Conservation (phyloP, 1,140 invertebrate species). For the Eupeodes corollae region DNA sequence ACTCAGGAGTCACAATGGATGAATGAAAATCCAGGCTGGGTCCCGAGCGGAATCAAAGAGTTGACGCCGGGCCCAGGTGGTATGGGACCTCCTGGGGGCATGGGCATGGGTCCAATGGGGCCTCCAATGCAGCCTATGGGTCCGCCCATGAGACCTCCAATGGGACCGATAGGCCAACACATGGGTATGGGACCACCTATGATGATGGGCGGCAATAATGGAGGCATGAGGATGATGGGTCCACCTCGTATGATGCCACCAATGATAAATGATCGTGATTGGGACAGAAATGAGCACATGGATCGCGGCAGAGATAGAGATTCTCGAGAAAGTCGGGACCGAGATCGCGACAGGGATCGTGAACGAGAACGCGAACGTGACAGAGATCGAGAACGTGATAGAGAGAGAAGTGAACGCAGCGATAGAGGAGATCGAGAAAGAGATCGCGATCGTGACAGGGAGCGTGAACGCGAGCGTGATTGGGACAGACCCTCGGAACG, state of each 20-base stretch:
- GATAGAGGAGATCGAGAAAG: slow-evolving; percentile 30
- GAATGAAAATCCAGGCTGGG: slow-evolving; percentile 43
- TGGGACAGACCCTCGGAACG: slow-evolving; percentile 25
- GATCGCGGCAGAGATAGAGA: slow-evolving; percentile 26
- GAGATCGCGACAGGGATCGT: slow-evolving; percentile 30
- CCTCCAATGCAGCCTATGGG: slow-evolving; percentile 26
- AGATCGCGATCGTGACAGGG: slow-evolving; percentile 27
- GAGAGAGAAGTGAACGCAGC: slow-evolving; percentile 30
- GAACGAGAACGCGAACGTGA: slow-evolving; percentile 26
- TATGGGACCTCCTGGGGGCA: slow-evolving; percentile 15
- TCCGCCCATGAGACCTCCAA: slow-evolving; percentile 34
- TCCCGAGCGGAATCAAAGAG: slow-evolving; percentile 50
- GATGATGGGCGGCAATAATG: slow-evolving; percentile 26
- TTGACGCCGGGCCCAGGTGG: slow-evolving; percentile 43
- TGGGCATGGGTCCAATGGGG: slow-evolving; percentile 6
- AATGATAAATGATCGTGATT: slow-evolving; percentile 6
- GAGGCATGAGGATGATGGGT: slow-evolving; percentile 22
- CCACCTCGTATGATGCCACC: slow-evolving; percentile 18
- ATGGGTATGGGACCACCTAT: slow-evolving; percentile 36
- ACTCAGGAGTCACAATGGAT: slow-evolving; percentile 62
- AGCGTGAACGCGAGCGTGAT: slow-evolving; percentile 8
- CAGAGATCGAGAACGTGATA: slow-evolving; percentile 23
- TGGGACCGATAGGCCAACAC: slow-evolving; percentile 30
- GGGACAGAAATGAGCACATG: slow-evolving; percentile 16
- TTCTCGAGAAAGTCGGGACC: slow-evolving; percentile 14